Evolutionary conservation across 2,113 vertebrate species (phyloP).

Genomic region (Seriola quinqueradiata): DNA sequence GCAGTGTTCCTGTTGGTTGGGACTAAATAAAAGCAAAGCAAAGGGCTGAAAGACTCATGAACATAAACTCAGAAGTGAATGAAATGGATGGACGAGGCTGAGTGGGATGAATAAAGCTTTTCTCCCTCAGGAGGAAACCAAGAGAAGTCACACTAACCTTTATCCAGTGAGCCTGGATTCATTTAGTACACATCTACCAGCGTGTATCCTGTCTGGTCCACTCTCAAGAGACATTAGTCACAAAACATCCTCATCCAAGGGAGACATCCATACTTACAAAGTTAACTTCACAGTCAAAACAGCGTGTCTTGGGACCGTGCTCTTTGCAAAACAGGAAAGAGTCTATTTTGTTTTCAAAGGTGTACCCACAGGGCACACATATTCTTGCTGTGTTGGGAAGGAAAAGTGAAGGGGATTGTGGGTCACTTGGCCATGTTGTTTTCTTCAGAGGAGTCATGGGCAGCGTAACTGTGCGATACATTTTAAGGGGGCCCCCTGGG

Average conservation of each 20-base stretch:
- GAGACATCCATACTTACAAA: conserved; percentile 19
- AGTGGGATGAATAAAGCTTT: conserved; percentile 32
- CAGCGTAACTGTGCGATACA: conserved; percentile 22
- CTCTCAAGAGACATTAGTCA: conserved; percentile 39
- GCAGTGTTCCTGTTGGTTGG: background rate
- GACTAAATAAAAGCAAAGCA: background rate
- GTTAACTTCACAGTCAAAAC: conserved; percentile 28
- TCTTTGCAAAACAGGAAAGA: conserved; percentile 76
- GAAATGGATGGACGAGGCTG: conserved; percentile 5
- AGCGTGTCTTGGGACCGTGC: conserved; percentile 27
- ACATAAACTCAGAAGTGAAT: conserved; percentile 10
- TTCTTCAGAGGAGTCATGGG: conserved; percentile 47
- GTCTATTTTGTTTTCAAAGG: conserved; percentile 68
- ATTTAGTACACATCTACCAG: conserved; percentile 35
- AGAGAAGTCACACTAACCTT: conserved; percentile 12
- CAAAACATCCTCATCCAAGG: conserved; percentile 39
- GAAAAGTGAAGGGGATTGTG: conserved; percentile 54
- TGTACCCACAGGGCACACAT: conserved; percentile 53
- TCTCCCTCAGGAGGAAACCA: conserved; percentile 25
- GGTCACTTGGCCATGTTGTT: conserved; percentile 56
- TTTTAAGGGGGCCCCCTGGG: conserved; percentile 31
- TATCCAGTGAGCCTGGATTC: conserved; percentile 12
- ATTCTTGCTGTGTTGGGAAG: conserved; percentile 48
- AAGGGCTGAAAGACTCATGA: background rate
- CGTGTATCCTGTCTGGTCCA: conserved; percentile 23